Evolutionary conservation across 92 coral and sea anemone genomes (phyloP).

Genomic region (Actinostola sp.): DNA sequence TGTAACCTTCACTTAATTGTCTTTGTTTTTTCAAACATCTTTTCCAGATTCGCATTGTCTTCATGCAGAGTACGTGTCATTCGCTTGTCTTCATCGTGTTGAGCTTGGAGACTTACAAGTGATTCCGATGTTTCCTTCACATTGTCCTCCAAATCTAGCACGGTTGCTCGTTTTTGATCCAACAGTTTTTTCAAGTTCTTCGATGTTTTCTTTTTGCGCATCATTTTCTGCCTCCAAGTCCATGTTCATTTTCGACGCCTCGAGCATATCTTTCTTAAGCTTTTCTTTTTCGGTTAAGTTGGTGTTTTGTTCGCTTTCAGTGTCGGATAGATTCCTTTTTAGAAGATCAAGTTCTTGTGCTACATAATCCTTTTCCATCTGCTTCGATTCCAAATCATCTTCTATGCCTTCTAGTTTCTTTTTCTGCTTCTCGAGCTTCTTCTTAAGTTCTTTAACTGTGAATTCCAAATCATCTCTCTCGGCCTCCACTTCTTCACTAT

Average conservation of each 20-base stretch:
- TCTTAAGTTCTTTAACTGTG: constrained; percentile 58
- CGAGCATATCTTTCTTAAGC: constrained; percentile 58
- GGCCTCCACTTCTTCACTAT: constrained; percentile 56
- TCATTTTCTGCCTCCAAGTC: constrained; percentile 72
- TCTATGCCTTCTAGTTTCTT: constrained; percentile 58
- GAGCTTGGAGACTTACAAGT: constrained; percentile 56
- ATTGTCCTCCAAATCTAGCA: constrained; percentile 49
- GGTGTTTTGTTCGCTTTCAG: constrained; percentile 53
- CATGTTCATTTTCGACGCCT: constrained; percentile 52
- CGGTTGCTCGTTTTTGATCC: constrained; percentile 61
- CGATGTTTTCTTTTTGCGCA: constrained; percentile 59
- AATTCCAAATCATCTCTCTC: constrained; percentile 68
- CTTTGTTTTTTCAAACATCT: constrained; percentile 74
- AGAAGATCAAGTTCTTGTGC: constrained; percentile 63
- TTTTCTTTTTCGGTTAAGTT: constrained; percentile 67
- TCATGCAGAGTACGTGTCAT: constrained; percentile 59
- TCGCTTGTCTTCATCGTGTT: constrained; percentile 71
- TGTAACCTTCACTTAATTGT: constrained; percentile 72
- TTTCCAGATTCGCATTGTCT: constrained; percentile 77
- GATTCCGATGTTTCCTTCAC: constrained; percentile 62
- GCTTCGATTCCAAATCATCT: constrained; percentile 59
- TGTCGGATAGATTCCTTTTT: constrained; percentile 60
- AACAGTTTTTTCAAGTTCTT: constrained; percentile 63
- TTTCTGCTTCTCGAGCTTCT: constrained; percentile 63
- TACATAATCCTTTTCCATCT: constrained; percentile 59